Evolutionary conservation across 2,113 vertebrate genomes (phyloP), one percentile per base, ranked within the genome.

Genomic region (Carettochelys insculpta): DNA sequence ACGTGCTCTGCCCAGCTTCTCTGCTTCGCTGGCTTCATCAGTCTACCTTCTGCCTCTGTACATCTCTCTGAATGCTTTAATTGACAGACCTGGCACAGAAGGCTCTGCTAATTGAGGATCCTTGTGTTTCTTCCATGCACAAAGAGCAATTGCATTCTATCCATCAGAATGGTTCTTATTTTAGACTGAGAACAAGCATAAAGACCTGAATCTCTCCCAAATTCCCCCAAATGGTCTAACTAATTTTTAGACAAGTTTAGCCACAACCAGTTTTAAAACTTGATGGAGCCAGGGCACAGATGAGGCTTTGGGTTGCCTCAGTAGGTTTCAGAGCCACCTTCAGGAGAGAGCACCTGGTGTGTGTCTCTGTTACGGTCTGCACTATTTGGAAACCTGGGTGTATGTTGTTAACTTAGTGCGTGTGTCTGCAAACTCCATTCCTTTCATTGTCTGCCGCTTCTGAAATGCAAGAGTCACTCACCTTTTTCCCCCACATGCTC

Each of bases 51-150:
- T 4, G 76, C 76, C 9, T 0, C 7, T 3, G 7, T 1, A 75
- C 11, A 45, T 81, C 87, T 80, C 43, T 4, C 3, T 80, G 50
- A 53, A 77, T 7, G 77, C 17, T 86, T 76, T 48, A 45, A 31
- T 50, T 38, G 71, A 77, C n/a, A 12, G 11, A 1, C 45, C 22
- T 43, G 85, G 75, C 2, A 1, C 43, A 1, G 48, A 2, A 45
- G 16, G 13, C n/a, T 1, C 77, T 85, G 83, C 41, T 2, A 1
- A 5, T 0, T 1, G 48, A 4, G 50, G 12, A 10, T 73, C 31
- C 73, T 41, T 27, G 0, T 0, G 45, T 68, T 38, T 68, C 38
- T 68, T 68, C 61, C n/a, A 38, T 0, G 1, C 0, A 17, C 11
- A 3, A 11, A 38, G 43, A 16, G 52, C 3, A 16, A 5, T 11